phyloP scores from a whole-genome alignment of 2,888 invertebrate species.

The Lumbricus terrestris region DNA sequence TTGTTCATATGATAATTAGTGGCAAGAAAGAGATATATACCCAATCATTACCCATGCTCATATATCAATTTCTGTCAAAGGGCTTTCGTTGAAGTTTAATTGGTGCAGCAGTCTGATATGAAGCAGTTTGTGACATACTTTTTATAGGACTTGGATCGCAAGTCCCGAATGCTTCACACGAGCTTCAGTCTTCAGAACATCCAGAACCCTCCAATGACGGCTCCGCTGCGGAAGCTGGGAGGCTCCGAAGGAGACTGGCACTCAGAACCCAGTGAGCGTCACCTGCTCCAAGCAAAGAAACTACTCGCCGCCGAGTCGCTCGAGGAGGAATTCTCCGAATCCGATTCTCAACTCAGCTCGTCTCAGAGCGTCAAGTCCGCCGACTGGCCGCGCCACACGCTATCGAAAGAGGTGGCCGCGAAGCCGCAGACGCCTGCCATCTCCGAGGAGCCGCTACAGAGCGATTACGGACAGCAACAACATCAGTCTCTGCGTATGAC shows the following conservation, averaged over 20 bases:
- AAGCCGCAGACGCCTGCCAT: neutral
- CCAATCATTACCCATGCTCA: too few relatives aligned
- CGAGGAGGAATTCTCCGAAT: neutral
- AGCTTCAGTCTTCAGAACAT: conserved; percentile 17
- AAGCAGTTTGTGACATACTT: neutral
- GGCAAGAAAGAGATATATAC: neutral
- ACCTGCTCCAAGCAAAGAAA: neutral
- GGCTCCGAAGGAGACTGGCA: neutral
- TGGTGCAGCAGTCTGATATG: neutral
- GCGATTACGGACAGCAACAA: neutral
- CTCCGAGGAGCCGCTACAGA: neutral
- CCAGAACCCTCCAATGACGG: neutral
- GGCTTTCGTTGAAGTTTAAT: neutral
- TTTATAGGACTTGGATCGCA: neutral
- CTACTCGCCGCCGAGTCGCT: neutral
- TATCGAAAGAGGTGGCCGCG: neutral
- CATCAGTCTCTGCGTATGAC: neutral
- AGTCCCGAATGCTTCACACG: neutral
- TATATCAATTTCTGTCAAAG: neutral
- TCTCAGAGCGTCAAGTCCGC: neutral
- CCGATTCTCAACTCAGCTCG: neutral
- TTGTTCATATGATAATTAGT: neutral
- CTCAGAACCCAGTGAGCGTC: neutral
- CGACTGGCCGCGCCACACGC: neutral
- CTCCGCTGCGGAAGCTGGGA: neutral